Conservation (phyloP, 2,888 invertebrate species). For the Chromoteleia sp. region DNA sequence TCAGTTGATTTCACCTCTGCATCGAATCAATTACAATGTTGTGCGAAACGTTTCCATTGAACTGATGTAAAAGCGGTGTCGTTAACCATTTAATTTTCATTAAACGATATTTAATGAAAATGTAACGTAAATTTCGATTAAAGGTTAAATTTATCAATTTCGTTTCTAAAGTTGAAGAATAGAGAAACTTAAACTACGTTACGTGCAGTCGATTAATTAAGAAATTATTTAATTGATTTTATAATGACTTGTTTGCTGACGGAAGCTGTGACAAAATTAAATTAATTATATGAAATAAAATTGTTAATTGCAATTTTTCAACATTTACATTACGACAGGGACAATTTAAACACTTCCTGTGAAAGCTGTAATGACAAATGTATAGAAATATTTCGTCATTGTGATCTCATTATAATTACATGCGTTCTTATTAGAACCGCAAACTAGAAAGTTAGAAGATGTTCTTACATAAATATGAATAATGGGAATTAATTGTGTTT, state of each 20-base stretch:
- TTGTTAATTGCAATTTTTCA: constrained; percentile 9
- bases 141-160: too few species aligned
- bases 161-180: too few species aligned
- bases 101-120: too few species aligned
- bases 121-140: too few species aligned
- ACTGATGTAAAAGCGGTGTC: not conserved
- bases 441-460: constrained; percentile 53
- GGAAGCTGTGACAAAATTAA: not conserved
- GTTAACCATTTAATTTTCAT: constrained; percentile 8
- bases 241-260: too few species aligned
- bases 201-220: not conserved
- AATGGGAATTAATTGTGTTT: constrained; percentile 26
- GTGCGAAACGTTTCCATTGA: constrained; percentile 25
- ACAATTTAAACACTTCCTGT: constrained; percentile 31
- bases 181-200: too few species aligned
- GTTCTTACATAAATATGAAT: constrained; percentile 65
- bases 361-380: constrained; percentile 53
- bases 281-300: not conserved
- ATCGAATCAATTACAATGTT: constrained; percentile 48
- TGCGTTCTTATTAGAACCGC: constrained; percentile 35
- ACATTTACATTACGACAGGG: constrained; percentile 1
- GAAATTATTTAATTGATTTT: not conserved
- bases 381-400: constrained; percentile 61
- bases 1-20: constrained; percentile 60
- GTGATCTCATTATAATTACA: constrained; percentile 66